phyloP scores from a whole-genome alignment of 2,888 invertebrate species.

The Chaetogeoica ovagalla region DNA sequence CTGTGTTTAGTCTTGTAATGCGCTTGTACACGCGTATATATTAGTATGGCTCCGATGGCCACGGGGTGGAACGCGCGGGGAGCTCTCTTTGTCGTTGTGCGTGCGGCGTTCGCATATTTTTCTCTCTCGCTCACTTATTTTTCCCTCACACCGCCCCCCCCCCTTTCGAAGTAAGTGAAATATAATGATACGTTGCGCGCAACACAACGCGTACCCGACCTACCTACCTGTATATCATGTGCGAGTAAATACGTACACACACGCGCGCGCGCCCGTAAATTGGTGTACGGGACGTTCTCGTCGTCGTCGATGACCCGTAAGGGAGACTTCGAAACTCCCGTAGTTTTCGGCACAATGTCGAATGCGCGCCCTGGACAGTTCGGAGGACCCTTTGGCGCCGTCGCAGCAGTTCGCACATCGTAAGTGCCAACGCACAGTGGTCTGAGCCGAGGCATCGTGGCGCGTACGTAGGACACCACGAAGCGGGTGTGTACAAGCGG shows the following conservation, averaged over 20 bases:
- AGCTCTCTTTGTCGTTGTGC: slow-evolving; percentile 25
- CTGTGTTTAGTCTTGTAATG: no score
- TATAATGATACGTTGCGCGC: slow-evolving; percentile 48
- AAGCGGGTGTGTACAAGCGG: no score
- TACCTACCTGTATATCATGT: background rate
- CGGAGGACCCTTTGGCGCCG: background rate
- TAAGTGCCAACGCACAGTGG: background rate
- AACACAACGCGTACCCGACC: slow-evolving; percentile 13
- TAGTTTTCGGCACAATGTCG: slow-evolving; percentile 17
- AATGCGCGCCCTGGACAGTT: background rate
- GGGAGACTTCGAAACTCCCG: slow-evolving; percentile 3
- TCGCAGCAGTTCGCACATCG: background rate
- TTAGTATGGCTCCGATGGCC: slow-evolving; percentile 20
- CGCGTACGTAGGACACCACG: no score
- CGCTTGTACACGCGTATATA: background rate
- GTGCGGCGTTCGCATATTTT: background rate
- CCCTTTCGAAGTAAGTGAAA: slow-evolving; percentile 48
- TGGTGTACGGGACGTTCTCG: slow-evolving; percentile 37
- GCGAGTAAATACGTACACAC: no score
- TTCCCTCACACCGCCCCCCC: no score
- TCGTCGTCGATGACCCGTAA: slow-evolving; percentile 22
- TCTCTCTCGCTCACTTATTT: background rate
- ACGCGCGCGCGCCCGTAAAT: slow-evolving; percentile 1
- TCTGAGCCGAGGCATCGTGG: no score
- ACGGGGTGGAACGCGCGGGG: slow-evolving; percentile 50